phyloP scores from a whole-genome alignment of 2,113 vertebrate genomes.

The Centrocercus urophasianus region DNA sequence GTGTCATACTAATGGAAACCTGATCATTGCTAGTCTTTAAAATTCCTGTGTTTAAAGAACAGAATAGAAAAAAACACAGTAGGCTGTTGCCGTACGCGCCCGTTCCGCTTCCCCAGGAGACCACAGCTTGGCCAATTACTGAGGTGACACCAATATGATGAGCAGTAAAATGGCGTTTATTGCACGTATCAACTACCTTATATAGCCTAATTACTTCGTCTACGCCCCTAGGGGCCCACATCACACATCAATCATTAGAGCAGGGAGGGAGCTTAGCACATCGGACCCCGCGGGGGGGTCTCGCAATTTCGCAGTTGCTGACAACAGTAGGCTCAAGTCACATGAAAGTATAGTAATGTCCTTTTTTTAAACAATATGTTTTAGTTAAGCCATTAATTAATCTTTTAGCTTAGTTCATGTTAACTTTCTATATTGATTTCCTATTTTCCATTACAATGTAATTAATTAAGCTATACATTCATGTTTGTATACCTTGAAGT shows the following conservation, averaged over 20 bases:
- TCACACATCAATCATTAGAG: no score
- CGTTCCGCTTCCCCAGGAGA: no score
- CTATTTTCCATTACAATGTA: not conserved
- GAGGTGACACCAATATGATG: no score
- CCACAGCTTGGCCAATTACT: no score
- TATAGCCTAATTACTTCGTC: no score
- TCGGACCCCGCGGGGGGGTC: no score
- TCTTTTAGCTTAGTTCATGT: not conserved
- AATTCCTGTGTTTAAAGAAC: not conserved
- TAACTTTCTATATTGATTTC: not conserved
- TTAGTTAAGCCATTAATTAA: not conserved
- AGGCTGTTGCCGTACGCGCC: no score
- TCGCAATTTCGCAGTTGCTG: no score
- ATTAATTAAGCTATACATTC: not conserved
- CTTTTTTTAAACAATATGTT: not conserved
- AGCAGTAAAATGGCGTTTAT: no score
- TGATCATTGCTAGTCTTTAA: not conserved
- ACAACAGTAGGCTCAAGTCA: not conserved
- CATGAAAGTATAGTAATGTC: not conserved
- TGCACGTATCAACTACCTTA: no score
- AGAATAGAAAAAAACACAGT: not conserved
- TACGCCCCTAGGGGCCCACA: no score
- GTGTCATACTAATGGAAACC: not conserved
- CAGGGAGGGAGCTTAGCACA: no score
- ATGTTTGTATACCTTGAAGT: not conserved